Evolutionary conservation across 2,113 vertebrate genomes (phyloP).

Genomic region (Apistogramma diplotaenia): DNA sequence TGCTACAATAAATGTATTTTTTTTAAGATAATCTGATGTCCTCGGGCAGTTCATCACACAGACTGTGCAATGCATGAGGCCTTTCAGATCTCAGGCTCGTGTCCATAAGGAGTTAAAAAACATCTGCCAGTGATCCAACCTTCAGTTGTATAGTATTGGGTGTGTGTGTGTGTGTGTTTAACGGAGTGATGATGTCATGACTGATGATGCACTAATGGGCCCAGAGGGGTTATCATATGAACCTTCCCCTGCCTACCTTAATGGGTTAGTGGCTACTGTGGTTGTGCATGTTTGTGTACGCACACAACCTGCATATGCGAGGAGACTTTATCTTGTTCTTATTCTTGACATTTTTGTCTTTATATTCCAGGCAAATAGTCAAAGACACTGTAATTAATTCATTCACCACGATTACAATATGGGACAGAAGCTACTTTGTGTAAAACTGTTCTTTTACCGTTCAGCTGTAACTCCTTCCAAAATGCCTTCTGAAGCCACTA

Average conservation of each 20-base stretch:
- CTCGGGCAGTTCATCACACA: background rate
- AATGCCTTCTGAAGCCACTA: background rate
- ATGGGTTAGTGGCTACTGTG: slow-evolving; percentile 43
- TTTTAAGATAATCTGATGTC: background rate
- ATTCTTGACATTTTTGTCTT: background rate
- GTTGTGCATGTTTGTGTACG: background rate
- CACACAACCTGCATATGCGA: background rate
- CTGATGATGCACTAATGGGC: slow-evolving; percentile 52
- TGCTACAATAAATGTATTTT: background rate
- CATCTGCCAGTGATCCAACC: background rate
- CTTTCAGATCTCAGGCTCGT: background rate
- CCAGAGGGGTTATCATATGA: slow-evolving; percentile 60
- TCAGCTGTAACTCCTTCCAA: background rate
- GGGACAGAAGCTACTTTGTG: background rate
- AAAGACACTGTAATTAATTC: background rate
- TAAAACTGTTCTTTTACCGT: background rate
- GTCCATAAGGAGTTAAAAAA: background rate
- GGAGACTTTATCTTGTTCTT: background rate
- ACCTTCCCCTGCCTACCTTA: slow-evolving; percentile 27
- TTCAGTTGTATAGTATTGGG: background rate
- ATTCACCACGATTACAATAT: background rate
- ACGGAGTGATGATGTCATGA: slow-evolving; percentile 61
- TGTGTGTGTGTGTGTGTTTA: slow-evolving; percentile 1
- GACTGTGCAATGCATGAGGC: background rate
- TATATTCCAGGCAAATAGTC: background rate